phyloP scores from a whole-genome alignment of 2,888 invertebrate species.

The Caenorhabditis wallacei region DNA sequence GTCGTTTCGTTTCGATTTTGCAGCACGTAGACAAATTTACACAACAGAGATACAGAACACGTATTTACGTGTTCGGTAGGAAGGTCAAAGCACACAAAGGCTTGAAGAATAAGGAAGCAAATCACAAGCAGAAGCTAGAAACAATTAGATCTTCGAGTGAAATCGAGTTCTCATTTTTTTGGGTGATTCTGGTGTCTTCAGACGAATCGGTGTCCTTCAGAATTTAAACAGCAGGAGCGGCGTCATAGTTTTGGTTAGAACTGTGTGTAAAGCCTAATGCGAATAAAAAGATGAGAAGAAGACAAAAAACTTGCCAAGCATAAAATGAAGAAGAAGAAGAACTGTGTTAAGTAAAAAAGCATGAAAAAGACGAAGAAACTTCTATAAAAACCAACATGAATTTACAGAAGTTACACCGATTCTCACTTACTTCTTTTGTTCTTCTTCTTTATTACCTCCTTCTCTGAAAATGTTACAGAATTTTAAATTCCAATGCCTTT shows the following conservation, averaged over 20 bases:
- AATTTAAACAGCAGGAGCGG: conserved; percentile 14
- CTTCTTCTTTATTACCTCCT: too few species aligned
- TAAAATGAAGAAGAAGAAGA: conserved; percentile 30
- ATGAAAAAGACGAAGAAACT: too few species aligned
- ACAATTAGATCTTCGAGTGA: conserved; percentile 3
- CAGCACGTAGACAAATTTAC: conserved; percentile 11
- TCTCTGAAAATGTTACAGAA: too few species aligned
- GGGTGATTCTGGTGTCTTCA: conserved; percentile 3
- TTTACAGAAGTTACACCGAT: background rate
- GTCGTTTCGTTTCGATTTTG: background rate
- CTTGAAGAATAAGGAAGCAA: conserved; percentile 20
- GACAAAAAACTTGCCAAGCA: conserved; percentile 54
- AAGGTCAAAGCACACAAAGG: conserved; percentile 45
- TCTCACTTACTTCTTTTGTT: background rate
- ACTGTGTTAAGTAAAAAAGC: conserved; percentile 47
- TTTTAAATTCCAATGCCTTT: too few species aligned
- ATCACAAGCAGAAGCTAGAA: conserved; percentile 18
- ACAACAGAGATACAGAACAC: conserved; percentile 24
- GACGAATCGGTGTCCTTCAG: conserved; percentile 14
- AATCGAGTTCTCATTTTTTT: conserved; percentile 29
- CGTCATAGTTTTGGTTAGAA: conserved; percentile 32
- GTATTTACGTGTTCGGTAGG: conserved; percentile 33
- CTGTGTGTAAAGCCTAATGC: conserved; percentile 56
- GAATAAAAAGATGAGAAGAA: conserved; percentile 5
- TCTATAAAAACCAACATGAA: background rate